Evolutionary conservation across 2,113 vertebrate genomes (phyloP).

Genomic region (Ancistrus triradiatus): DNA sequence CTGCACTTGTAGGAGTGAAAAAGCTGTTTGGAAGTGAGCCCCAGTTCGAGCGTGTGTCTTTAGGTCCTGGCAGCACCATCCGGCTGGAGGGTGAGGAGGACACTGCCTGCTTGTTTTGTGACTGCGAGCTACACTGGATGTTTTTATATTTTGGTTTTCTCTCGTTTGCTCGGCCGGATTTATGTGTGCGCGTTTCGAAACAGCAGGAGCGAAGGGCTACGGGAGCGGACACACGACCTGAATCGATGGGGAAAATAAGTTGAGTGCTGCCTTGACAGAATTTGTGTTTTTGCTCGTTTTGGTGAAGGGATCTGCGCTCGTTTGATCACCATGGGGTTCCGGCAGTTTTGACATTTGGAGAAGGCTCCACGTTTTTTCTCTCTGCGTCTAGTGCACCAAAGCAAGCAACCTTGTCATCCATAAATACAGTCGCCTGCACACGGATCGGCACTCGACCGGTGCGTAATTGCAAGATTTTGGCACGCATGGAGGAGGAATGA

Average conservation of each 20-base stretch:
- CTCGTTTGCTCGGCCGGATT: constrained; percentile 12
- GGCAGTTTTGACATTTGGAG: constrained; percentile 51
- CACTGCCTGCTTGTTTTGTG: constrained; percentile 43
- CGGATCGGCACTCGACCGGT: background rate
- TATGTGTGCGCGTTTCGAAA: constrained; percentile 8
- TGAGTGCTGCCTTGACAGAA: constrained; percentile 45
- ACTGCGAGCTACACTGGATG: constrained; percentile 50
- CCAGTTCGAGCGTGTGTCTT: constrained; percentile 47
- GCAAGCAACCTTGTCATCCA: constrained; percentile 26
- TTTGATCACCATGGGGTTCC: constrained; percentile 50
- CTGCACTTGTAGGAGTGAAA: background rate
- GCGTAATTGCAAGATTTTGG: background rate
- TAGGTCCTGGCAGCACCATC: constrained; percentile 54
- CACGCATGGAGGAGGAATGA: background rate
- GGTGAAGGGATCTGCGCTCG: constrained; percentile 45
- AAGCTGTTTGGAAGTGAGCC: constrained; percentile 31
- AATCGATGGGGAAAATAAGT: constrained; percentile 61
- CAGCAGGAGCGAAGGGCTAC: background rate
- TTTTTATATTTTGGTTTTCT: constrained; percentile 30
- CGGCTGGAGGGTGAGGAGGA: constrained; percentile 46
- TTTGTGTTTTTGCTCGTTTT: constrained; percentile 44
- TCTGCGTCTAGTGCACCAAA: constrained; percentile 4
- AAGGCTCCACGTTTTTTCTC: too few relatives aligned
- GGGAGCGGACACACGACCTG: constrained; percentile 13
- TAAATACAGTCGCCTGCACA: too few relatives aligned